Evolutionary conservation across 30 jellyfish, hydroid and myxozoan genomes (phyloP).

Genomic region (Aurelia sp.): DNA sequence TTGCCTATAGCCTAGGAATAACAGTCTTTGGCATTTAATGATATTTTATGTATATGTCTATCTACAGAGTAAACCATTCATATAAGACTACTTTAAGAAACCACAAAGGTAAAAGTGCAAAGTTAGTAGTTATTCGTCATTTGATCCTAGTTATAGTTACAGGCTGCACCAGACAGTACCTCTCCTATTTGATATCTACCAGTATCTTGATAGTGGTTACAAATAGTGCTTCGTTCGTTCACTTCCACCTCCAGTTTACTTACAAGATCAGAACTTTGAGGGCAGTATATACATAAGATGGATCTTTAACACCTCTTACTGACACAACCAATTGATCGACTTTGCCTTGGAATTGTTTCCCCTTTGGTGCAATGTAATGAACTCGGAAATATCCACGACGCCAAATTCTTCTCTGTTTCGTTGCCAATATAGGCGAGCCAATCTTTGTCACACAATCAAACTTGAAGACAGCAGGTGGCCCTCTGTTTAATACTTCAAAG

Average conservation of each 20-base stretch:
- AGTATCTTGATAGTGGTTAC: slow-evolving; percentile 19
- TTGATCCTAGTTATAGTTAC: too few species aligned
- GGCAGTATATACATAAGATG: slow-evolving; percentile 55
- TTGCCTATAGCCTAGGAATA: too few species aligned
- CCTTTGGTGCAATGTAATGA: slow-evolving; percentile 72
- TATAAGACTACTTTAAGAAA: too few species aligned
- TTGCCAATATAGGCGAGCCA: slow-evolving; percentile 62
- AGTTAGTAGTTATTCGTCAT: too few species aligned
- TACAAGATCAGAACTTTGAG: slow-evolving; percentile 73
- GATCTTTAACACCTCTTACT: slow-evolving; percentile 57
- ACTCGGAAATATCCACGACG: slow-evolving; percentile 73
- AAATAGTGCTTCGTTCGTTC: slow-evolving; percentile 8
- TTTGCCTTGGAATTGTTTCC: slow-evolving; percentile 38
- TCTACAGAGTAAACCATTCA: too few species aligned
- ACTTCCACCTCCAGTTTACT: not conserved
- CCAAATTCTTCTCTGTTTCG: slow-evolving; percentile 57
- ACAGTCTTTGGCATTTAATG: too few species aligned
- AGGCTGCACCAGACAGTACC: slow-evolving; percentile 5
- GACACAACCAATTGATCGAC: slow-evolving; percentile 71
- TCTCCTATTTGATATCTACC: not conserved
- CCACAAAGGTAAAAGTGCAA: too few species aligned
- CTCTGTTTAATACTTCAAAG: slow-evolving; percentile 74
- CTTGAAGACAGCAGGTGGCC: slow-evolving; percentile 67
- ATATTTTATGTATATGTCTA: too few species aligned
- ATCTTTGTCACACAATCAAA: slow-evolving; percentile 55